Base-by-base conservation (phyloP, 2,797 vertebrate species). In the Lateolabrax maculatus region DNA sequence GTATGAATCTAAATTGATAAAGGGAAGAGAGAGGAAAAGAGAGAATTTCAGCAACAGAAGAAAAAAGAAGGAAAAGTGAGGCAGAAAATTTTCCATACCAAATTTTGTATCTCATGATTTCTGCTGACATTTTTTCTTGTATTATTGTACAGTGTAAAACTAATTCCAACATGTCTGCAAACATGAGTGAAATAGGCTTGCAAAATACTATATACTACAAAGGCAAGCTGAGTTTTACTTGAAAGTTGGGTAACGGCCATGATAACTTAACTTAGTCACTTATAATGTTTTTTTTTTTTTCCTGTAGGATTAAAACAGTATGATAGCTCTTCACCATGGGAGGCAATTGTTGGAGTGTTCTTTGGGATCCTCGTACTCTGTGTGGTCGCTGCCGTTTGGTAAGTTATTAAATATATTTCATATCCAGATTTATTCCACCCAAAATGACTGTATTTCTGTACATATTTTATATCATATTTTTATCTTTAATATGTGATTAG, bases 301-400 rank as follows among this genome's bases (percentile, higher is more conserved):
- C n/a, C 25, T 41, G 23, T 21, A 34, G 60, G 29, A 39, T 13
- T 15, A 18, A n/a, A 29, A 34, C n/a, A 7, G 1, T 1, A 19
- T 13, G 2, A 2, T 56, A 21, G 16, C 46, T 37, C 37, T 16
- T 15, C 39, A n/a, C 31, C n/a, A 44, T 52, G 12, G 19, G 53
- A 23, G 9, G 23, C 52, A 23, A 6, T 46, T 31, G 27, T 48
- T 36, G 79, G 71, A 52, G 72, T n/a, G 31, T 21, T 65, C 23
- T 39, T 37, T 21, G 71, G 65, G 44, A 16, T 46, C 46, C 46
- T 81, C 18, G 1, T 65, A 18, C 5, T 76, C 43, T 49, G 56
- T 56, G 61, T 39, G 10, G 39, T 66, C 9, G 10, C 21, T 13
- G 19, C 25, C 10, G 2, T 76, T 48, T 65, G 60, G 79, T 81